These are phyloP conservation scores for Mamestra configurata DNA, from an alignment of 1,140 invertebrate species.

Conservation along the genomic window DNA sequence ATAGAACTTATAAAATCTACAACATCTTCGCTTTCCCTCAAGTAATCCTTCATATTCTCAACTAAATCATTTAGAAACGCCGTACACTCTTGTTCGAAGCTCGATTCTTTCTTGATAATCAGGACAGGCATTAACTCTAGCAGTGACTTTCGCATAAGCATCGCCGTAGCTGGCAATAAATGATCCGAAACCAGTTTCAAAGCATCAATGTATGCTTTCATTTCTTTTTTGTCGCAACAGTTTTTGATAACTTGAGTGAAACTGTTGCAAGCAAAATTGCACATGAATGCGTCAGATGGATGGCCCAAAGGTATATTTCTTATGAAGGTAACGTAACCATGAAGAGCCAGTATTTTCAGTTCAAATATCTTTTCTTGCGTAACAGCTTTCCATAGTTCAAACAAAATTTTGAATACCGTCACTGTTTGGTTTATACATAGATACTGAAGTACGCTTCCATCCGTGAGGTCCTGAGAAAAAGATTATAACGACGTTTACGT, in stretches of 20 bases:
- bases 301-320: constrained; percentile 71
- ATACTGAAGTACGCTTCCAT: constrained; percentile 75
- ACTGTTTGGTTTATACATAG: constrained; percentile 79
- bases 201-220: constrained; percentile 64
- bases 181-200: constrained; percentile 67
- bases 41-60: constrained; percentile 65
- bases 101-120: constrained; percentile 68
- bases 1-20: constrained; percentile 67
- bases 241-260: constrained; percentile 70
- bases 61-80: constrained; percentile 67
- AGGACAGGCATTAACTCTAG: constrained; percentile 70
- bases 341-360: constrained; percentile 68
- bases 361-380: constrained; percentile 72
- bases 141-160: constrained; percentile 65
- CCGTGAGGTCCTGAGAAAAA: constrained; percentile 76
- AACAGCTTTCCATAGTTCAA: constrained; percentile 76
- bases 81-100: constrained; percentile 61
- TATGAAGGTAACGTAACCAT: constrained; percentile 75
- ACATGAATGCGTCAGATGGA: constrained; percentile 74
- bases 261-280: constrained; percentile 74
- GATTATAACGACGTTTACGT: background rate
- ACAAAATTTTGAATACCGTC: constrained; percentile 75
- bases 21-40: constrained; percentile 70
- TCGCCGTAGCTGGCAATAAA: constrained; percentile 62
- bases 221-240: constrained; percentile 61